phyloP scores from a whole-genome alignment of 2,113 vertebrate species.

The Sapajus apella region DNA sequence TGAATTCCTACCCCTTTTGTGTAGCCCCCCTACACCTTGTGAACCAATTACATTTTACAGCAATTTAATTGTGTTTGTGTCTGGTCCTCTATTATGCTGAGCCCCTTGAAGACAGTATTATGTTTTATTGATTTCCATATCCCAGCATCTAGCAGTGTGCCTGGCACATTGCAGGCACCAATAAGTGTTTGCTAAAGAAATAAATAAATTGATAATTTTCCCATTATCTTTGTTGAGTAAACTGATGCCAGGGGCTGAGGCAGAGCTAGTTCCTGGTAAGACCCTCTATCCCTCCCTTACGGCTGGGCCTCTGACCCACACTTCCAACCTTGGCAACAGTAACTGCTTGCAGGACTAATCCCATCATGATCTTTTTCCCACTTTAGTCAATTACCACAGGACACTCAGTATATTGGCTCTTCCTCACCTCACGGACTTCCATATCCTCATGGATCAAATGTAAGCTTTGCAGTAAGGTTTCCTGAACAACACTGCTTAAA shows the following conservation, averaged over 20 bases:
- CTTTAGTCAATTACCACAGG: neutral
- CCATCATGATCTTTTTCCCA: neutral
- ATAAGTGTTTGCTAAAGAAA: neutral
- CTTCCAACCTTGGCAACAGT: neutral
- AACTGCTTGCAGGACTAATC: neutral
- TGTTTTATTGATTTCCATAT: neutral
- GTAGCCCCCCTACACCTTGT: neutral
- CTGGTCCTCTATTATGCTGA: neutral
- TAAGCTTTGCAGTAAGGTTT: neutral
- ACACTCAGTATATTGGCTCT: neutral
- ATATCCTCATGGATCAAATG: neutral
- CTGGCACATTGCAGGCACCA: neutral
- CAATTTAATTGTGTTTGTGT: neutral
- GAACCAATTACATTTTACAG: neutral
- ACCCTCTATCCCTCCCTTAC: neutral
- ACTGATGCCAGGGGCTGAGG: neutral
- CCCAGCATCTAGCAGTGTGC: neutral
- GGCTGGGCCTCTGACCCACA: accelerated
- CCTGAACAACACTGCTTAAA: neutral
- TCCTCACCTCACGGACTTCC: neutral
- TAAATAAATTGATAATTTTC: neutral
- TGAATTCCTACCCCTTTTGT: neutral
- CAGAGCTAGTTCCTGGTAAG: neutral
- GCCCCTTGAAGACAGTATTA: neutral
- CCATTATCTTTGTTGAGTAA: neutral